A percentile compares a stretch with the other conserved stretches of the same genome.
These are phyloP conservation scores for Telmatherina bonti DNA, from an alignment of 2,797 vertebrate species.

Conservation along the genomic window DNA sequence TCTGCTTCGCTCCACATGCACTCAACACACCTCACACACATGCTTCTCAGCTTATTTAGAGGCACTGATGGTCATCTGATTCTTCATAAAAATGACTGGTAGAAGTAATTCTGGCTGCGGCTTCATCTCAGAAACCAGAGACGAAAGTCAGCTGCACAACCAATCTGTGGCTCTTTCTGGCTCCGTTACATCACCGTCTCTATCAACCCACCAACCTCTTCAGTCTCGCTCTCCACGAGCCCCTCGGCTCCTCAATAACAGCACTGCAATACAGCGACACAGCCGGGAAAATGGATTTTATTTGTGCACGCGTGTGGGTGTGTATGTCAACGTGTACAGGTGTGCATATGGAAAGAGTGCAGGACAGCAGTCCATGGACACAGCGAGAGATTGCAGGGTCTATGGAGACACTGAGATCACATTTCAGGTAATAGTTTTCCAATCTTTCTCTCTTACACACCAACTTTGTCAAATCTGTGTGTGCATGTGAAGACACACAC, in stretches of 20 bases:
- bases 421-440: conserved; percentile 65
- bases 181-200: conserved; percentile 15
- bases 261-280: conserved; percentile 26
- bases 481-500: neutral
- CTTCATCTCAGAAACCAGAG: conserved; percentile 20
- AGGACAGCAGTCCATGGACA: conserved; percentile 6
- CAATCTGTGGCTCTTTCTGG: conserved; percentile 3
- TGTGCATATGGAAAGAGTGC: conserved; percentile 5
- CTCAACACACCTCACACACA: neutral
- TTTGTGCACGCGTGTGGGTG: conserved; percentile 16
- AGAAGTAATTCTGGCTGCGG: conserved; percentile 18
- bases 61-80: conserved; percentile 3
- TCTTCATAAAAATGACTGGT: conserved; percentile 9
- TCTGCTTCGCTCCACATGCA: conserved; percentile 9
- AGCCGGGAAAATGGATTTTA: conserved; percentile 45
- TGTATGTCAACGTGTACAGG: conserved; percentile 5
- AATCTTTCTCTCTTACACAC: conserved; percentile 38
- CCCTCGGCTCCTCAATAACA: conserved; percentile 46
- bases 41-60: neutral
- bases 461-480: conserved; percentile 26
- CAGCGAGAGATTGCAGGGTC: conserved; percentile 39
- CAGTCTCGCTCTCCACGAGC: conserved; percentile 30
- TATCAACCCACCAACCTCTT: conserved; percentile 33
- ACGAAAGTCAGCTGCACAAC: conserved; percentile 16
- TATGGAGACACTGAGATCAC: conserved; percentile 50